Percentiles rank a stretch among this genome's conserved stretches.
phyloP scores from a whole-genome alignment of 2,888 invertebrate genomes.

The Brachynemurus nebulosus region DNA sequence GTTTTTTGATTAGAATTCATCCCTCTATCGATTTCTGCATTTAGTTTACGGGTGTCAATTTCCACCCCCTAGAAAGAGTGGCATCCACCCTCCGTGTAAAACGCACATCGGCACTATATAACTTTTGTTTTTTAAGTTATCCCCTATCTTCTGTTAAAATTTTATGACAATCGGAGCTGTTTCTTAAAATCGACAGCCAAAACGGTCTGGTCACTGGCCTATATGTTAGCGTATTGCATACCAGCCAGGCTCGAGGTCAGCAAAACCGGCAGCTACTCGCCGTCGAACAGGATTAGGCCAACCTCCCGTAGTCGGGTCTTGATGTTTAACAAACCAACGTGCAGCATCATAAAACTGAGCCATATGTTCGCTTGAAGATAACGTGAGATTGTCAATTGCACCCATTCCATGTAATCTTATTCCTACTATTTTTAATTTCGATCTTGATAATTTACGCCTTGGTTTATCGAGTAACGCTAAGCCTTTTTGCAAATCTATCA shows the following conservation, averaged over 20 bases:
- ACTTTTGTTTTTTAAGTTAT: no score
- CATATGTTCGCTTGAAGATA: conserved; percentile 74
- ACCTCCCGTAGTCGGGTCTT: conserved; percentile 74
- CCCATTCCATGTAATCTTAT: conserved; percentile 59
- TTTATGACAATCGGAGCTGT: no score
- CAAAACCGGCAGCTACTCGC: conserved; percentile 57
- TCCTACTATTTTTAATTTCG: conserved; percentile 54
- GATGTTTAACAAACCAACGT: conserved; percentile 80
- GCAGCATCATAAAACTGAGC: conserved; percentile 86
- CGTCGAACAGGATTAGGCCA: conserved; percentile 82
- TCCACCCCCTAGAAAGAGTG: no score
- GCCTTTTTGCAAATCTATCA: conserved; percentile 86
- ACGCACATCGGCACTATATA: no score
- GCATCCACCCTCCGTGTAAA: no score
- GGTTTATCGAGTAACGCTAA: conserved; percentile 51
- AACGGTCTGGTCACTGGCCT: no score
- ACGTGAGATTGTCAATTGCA: conserved; percentile 58
- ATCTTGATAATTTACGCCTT: conserved; percentile 53
- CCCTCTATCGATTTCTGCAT: no score
- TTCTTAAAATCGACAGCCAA: no score
- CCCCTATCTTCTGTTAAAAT: no score
- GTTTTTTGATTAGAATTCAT: no score
- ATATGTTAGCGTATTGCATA: conserved; percentile 27
- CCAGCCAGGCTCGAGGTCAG: conserved; percentile 77
- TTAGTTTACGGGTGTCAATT: no score